Percentiles rank a stretch among this genome's conserved stretches.
These are phyloP conservation scores for Cladorhizidae sp. DNA, from an alignment of 37 sponge, comb jelly and placozoan species.

Conservation along the genomic window DNA sequence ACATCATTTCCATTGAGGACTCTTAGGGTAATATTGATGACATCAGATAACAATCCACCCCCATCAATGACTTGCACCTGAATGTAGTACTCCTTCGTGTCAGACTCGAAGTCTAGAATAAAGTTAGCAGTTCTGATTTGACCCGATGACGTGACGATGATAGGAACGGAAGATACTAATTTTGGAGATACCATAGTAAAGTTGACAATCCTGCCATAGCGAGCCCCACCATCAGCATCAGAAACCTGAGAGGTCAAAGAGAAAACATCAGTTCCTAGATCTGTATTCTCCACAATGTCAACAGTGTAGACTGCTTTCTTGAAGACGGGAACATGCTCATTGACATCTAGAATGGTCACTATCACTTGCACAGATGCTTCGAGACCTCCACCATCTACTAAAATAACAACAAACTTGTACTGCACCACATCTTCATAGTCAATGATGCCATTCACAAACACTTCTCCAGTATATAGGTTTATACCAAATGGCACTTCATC, in stretches of 20 bases:
- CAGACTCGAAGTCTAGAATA: slow-evolving; percentile 37
- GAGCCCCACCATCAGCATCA: slow-evolving; percentile 19
- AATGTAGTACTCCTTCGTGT: slow-evolving; percentile 3
- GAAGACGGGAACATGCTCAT: slow-evolving; percentile 55
- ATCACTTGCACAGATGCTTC: slow-evolving; percentile 11
- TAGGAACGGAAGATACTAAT: not conserved
- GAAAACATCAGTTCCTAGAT: not conserved
- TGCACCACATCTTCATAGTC: slow-evolving; percentile 34
- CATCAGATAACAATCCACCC: slow-evolving; percentile 33
- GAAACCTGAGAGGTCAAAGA: not conserved
- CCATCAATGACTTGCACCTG: slow-evolving; percentile 47
- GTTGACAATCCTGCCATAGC: slow-evolving; percentile 1
- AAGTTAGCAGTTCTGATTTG: slow-evolving; percentile 13
- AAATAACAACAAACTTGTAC: slow-evolving; percentile 21
- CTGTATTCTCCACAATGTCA: slow-evolving; percentile 33
- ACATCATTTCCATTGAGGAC: slow-evolving; percentile 60
- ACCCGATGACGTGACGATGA: slow-evolving; percentile 3
- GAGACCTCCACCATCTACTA: slow-evolving; percentile 41
- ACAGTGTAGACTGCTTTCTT: slow-evolving; percentile 21
- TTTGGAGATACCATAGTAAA: slow-evolving; percentile 8
- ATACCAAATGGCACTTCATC: slow-evolving; percentile 37
- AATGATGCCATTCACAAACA: slow-evolving; percentile 9
- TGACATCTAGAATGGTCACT: slow-evolving; percentile 43
- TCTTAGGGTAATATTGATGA: slow-evolving; percentile 24
- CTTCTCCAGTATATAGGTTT: slow-evolving; percentile 10